These are phyloP conservation scores for Prochilodus magdalenae DNA, from an alignment of 2,113 vertebrate species.

Conservation along the genomic window DNA sequence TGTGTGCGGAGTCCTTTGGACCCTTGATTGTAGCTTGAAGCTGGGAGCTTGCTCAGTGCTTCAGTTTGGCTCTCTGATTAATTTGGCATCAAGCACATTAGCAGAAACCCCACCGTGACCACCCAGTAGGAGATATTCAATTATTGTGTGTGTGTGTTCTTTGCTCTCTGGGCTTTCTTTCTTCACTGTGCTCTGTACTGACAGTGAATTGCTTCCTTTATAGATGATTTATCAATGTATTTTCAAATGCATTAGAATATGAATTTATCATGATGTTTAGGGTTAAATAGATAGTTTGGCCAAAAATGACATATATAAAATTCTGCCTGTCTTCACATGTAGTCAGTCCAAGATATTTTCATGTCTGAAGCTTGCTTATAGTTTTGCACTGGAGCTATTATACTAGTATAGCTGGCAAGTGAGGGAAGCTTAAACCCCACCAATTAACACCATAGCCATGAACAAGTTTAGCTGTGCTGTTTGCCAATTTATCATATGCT, in stretches of 20 bases:
- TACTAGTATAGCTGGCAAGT: no score
- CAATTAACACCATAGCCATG: no score
- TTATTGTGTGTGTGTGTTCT: not conserved
- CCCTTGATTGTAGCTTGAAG: conserved; percentile 10
- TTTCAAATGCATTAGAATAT: not conserved
- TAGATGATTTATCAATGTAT: not conserved
- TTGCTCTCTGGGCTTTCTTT: not conserved
- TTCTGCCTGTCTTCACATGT: no score
- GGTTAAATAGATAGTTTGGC: no score
- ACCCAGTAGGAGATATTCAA: conserved; percentile 14
- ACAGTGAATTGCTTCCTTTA: not conserved
- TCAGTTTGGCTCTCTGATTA: conserved; percentile 27
- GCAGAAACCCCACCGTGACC: conserved; percentile 24
- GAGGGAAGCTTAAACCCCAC: no score
- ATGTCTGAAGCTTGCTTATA: no score
- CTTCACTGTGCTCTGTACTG: not conserved
- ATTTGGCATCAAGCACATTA: conserved; percentile 27
- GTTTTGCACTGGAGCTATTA: no score
- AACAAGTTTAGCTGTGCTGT: no score
- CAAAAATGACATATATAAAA: no score
- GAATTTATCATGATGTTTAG: no score
- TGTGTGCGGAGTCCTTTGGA: conserved; percentile 19
- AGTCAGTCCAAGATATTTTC: no score
- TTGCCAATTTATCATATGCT: no score
- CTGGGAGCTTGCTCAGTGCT: not conserved